Evolutionary conservation across 1,140 invertebrate species (phyloP).

Genomic region (Panulirus ornatus): DNA sequence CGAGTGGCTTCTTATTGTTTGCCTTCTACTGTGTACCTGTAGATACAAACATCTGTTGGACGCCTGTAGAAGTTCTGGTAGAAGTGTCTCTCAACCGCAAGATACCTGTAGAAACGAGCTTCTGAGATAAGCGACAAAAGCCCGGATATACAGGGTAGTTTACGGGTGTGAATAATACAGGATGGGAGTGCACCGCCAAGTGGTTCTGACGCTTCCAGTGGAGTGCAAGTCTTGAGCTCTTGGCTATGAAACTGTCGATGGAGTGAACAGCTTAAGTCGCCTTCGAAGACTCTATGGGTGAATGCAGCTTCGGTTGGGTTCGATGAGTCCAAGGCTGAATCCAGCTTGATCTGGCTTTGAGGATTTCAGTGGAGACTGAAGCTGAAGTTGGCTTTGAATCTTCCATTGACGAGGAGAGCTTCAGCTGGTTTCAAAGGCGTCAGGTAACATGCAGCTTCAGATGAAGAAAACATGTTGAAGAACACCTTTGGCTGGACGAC

Average conservation of each 20-base stretch:
- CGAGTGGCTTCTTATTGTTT: too few relatives aligned
- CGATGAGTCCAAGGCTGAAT: too few relatives aligned
- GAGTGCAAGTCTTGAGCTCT: too few relatives aligned
- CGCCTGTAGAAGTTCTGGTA: conserved; percentile 51
- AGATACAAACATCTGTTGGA: background rate
- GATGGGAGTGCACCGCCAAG: background rate
- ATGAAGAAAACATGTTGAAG: too few relatives aligned
- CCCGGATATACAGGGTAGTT: conserved; percentile 99
- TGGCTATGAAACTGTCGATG: background rate
- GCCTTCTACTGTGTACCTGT: conserved; percentile 5
- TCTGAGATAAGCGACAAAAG: conserved; percentile 97
- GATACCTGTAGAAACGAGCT: conserved; percentile 99
- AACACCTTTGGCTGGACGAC: too few relatives aligned
- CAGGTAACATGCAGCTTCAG: too few relatives aligned
- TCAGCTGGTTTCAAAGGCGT: too few relatives aligned
- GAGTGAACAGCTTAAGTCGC: background rate
- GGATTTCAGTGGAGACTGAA: too few relatives aligned
- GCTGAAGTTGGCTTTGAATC: too few relatives aligned
- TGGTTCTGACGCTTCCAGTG: background rate
- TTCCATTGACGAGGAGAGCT: too few relatives aligned
- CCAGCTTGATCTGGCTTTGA: too few relatives aligned
- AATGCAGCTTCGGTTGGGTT: background rate
- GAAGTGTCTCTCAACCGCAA: conserved; percentile 84
- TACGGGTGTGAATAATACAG: conserved; percentile 86
- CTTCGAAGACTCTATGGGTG: background rate